Base-by-base conservation (phyloP, 92 coral and sea anemone genomes). In the Nematostella vectensis region DNA sequence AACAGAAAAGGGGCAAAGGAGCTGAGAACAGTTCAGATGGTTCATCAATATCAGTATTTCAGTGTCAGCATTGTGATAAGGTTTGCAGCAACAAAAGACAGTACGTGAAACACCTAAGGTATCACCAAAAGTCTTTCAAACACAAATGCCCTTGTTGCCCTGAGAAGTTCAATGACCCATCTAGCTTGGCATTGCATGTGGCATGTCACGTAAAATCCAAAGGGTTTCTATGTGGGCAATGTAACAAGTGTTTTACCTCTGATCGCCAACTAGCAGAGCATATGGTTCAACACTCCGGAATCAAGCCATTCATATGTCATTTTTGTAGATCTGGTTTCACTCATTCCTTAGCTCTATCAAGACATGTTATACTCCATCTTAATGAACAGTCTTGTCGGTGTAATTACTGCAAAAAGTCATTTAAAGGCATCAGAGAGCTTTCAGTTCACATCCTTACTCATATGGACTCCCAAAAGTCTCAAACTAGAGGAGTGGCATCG, bases 111-210 rank as follows among this genome's bases (percentile, higher is more conserved):
- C 72, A 66, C 48, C 20, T 66, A 8, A 18, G 53, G 44, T 21
- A 8, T 16, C 72, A 66, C 40, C 57, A 53, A 17, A 63, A 42
- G 2, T 19, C 59, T 1, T 26, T 18, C 15, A 50, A 45, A 4
- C 30, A 40, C 63, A 55, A 19, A 11, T 66, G 72, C 47, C 72
- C 72, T 10, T 52, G 63, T 3, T 66, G 72, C 25, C 55, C 11
- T 19, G 45, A 48, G 17, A 25, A 63, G 20, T 66, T 55, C 31
- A 33, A 54, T 1, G 37, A 47, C 45, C 16, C 63, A 11, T 6
- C 6, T 31, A 4, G 22, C 22, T 20, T 66, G 17, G 72, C 72
- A 55, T 40, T 27, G 12, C 72, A 66, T 55, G 61, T 48, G 11
- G 30, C 20, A 16, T 0, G 13, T 4, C 72, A 66, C 42, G 31